Conservation (phyloP, 2,888 invertebrate genomes). For the Fragum sueziense region DNA sequence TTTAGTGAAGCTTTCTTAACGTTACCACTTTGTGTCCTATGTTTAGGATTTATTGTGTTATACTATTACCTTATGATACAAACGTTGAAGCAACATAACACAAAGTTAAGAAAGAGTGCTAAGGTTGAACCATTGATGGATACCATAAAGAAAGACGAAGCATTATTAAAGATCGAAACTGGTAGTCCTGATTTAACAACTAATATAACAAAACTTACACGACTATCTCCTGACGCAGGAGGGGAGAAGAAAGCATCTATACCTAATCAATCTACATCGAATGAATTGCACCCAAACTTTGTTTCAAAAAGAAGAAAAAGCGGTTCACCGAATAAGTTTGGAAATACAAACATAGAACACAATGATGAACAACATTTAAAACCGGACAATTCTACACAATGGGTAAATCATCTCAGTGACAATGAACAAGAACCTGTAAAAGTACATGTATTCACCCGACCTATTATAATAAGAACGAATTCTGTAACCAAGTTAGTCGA, state of each 20-base stretch:
- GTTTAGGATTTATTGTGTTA: slow-evolving; percentile 49
- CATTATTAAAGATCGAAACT: neutral
- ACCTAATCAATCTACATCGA: neutral
- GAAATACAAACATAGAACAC: neutral
- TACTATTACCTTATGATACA: slow-evolving; percentile 61
- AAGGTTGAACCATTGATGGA: slow-evolving; percentile 28
- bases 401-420: neutral
- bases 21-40: slow-evolving; percentile 59
- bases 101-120: slow-evolving; percentile 49
- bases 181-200: slow-evolving; percentile 8
- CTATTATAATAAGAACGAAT: neutral
- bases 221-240: neutral
- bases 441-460: slow-evolving; percentile 6
- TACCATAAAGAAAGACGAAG: neutral
- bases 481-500: neutral
- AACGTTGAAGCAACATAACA: slow-evolving; percentile 54
- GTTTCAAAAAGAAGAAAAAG: neutral
- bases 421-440: neutral
- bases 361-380: neutral
- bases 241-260: neutral
- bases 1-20: slow-evolving; percentile 41
- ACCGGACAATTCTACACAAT: neutral
- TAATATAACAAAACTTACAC: neutral
- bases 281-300: neutral
- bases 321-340: neutral